Evolutionary conservation across 2,113 vertebrate species (phyloP), one percentile per base, ranked within the genome.

Genomic region (Monopterus albus): DNA sequence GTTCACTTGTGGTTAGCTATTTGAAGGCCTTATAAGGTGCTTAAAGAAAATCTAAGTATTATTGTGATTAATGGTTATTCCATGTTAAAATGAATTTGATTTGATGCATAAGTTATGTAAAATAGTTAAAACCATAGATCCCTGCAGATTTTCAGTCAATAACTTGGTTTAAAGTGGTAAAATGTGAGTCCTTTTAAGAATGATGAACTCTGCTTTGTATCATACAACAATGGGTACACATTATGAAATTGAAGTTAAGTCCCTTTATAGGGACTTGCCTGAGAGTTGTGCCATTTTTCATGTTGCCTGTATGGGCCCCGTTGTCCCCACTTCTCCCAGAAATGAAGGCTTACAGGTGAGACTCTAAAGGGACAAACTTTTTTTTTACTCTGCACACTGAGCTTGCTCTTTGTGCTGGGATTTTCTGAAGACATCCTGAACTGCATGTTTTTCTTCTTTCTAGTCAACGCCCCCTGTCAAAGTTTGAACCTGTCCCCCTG

Each of bases 381-480:
- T 36, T 73, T 29, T 31, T 36, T 4, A n/a, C 17, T 11, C 2
- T 28, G 56, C 2, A 13, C 26, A 26, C 39, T 33, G 18, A 29
- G 5, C 60, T 31, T 35, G 42, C 45, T 43, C 36, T 57, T 10
- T 14, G 47, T 31, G 7, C 23, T 25, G 40, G 47, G 43, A 43
- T 73, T 72, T 68, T 42, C 26, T 31, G 6, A 52, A 49, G 45
- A 31, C 42, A 51, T 39, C 49, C 29, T 73, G 3, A 79, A 72
- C 49, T 83, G 88, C 87, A 91, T 90, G 89, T 70, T 53, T 36
- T 55, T 50, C 47, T n/a, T 6, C n/a, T 53, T 71, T 43, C 47
- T 33, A 46, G 56, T 72, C 74, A 79, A 79, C 64, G 26, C 49
- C 49, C 58, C 33, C 23, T 66, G 62, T 64, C 38, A 39, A 43